Percentiles rank a stretch among this genome's conserved stretches.
phyloP scores from a whole-genome alignment of 2,888 invertebrate species.

The Craniophora ligustri region DNA sequence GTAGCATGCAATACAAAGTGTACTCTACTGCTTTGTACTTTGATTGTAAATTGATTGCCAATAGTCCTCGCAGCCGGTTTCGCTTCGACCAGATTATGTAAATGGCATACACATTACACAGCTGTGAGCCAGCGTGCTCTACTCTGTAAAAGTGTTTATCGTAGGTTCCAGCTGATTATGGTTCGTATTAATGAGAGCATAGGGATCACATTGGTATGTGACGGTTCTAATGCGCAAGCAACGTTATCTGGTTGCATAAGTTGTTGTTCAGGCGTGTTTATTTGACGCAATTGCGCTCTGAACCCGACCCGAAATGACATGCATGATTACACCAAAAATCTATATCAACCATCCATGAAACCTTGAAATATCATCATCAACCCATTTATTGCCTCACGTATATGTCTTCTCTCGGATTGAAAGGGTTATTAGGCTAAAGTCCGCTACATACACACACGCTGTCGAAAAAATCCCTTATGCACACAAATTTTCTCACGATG shows the following conservation, averaged over 20 bases:
- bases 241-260: constrained; percentile 82
- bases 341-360: too few species aligned
- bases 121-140: constrained; percentile 68
- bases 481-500: too few species aligned
- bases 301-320: constrained; percentile 39
- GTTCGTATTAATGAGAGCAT: constrained; percentile 46
- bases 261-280: constrained; percentile 62
- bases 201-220: constrained; percentile 57
- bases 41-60: constrained; percentile 60
- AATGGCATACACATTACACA: constrained; percentile 78
- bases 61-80: constrained; percentile 59
- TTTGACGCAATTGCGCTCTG: constrained; percentile 66
- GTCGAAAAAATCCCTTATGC: too few species aligned
- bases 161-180: constrained; percentile 52
- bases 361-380: too few species aligned
- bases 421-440: too few species aligned
- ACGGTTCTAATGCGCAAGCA: constrained; percentile 69
- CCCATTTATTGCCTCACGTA: too few species aligned
- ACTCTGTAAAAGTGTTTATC: constrained; percentile 56
- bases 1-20: constrained; percentile 45
- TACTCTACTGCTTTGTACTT: constrained; percentile 49
- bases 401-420: too few species aligned
- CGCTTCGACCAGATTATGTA: constrained; percentile 72
- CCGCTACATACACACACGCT: too few species aligned
- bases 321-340: constrained; percentile 24